Conservation (phyloP, 1,140 invertebrate genomes). For the Idris sp. region DNA sequence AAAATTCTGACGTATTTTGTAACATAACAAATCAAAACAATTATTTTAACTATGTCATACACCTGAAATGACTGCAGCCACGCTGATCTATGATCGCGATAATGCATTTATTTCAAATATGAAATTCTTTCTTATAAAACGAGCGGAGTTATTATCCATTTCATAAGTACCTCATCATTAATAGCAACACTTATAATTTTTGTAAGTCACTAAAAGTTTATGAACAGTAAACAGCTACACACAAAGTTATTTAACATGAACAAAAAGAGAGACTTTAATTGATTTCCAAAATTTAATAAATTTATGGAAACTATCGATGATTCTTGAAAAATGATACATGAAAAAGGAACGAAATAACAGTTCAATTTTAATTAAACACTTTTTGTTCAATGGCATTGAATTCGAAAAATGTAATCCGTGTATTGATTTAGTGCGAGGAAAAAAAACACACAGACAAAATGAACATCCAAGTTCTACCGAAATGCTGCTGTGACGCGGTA, state of each 20-base stretch:
- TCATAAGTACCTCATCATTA: conserved; percentile 41
- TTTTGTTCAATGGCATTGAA: background rate
- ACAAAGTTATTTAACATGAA: too few relatives aligned
- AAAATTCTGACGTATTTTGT: too few relatives aligned
- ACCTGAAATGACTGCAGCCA: background rate
- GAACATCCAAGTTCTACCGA: too few relatives aligned
- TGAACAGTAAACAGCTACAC: too few relatives aligned
- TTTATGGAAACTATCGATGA: too few relatives aligned
- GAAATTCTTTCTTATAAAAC: conserved; percentile 26
- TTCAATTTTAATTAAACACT: conserved; percentile 25
- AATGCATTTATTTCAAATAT: conserved; percentile 49
- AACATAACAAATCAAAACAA: background rate
- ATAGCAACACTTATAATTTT: conserved; percentile 42
- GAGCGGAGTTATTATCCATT: conserved; percentile 44
- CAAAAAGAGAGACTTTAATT: too few relatives aligned
- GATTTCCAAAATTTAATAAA: too few relatives aligned
- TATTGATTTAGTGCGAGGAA: conserved; percentile 45
- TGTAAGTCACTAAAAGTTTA: too few relatives aligned
- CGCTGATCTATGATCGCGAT: conserved; percentile 33
- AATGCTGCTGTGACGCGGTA: conserved; percentile 55
- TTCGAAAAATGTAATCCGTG: background rate
- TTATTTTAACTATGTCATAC: conserved; percentile 8
- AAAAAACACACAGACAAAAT: too few relatives aligned
- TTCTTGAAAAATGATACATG: too few relatives aligned
- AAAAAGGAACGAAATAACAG: too few relatives aligned